Conservation (phyloP, 2,888 invertebrate species). For the Papilio elwesi region DNA sequence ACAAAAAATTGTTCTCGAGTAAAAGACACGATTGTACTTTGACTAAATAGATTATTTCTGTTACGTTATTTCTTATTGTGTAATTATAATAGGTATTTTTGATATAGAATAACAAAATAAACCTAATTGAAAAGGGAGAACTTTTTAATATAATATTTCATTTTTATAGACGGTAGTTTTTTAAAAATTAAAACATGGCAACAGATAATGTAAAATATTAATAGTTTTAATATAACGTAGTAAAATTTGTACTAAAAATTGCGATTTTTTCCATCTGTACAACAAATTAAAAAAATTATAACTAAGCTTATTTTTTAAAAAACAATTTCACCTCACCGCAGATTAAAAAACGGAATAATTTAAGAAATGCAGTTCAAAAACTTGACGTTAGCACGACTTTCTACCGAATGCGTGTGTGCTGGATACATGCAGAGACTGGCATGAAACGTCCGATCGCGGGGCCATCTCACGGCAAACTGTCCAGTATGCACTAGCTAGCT, state of each 20-base stretch:
- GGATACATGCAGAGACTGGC: conserved; percentile 27
- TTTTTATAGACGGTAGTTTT: too few relatives aligned
- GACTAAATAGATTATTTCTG: conserved; percentile 17
- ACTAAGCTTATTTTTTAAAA: too few relatives aligned
- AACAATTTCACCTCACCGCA: conserved; percentile 22
- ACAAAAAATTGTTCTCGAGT: conserved; percentile 13
- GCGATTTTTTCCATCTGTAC: too few relatives aligned
- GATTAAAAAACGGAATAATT: conserved; percentile 11
- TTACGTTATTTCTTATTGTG: not conserved
- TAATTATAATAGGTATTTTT: not conserved
- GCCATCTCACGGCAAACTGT: conserved; percentile 37
- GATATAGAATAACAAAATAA: not conserved
- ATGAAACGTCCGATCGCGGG: conserved; percentile 30
- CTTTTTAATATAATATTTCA: too few relatives aligned
- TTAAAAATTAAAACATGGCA: too few relatives aligned
- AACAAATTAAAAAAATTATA: too few relatives aligned
- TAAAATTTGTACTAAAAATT: too few relatives aligned
- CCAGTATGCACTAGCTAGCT: not conserved
- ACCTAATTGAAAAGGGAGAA: not conserved
- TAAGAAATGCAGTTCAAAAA: conserved; percentile 18
- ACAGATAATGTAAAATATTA: too few relatives aligned
- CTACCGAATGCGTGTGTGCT: conserved; percentile 32
- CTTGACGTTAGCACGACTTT: conserved; percentile 33
- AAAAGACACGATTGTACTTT: conserved; percentile 6
- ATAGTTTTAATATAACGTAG: too few relatives aligned